Evolutionary conservation across 2,888 invertebrate genomes (phyloP).

Genomic region (Thecocarcelia acutangulata): DNA sequence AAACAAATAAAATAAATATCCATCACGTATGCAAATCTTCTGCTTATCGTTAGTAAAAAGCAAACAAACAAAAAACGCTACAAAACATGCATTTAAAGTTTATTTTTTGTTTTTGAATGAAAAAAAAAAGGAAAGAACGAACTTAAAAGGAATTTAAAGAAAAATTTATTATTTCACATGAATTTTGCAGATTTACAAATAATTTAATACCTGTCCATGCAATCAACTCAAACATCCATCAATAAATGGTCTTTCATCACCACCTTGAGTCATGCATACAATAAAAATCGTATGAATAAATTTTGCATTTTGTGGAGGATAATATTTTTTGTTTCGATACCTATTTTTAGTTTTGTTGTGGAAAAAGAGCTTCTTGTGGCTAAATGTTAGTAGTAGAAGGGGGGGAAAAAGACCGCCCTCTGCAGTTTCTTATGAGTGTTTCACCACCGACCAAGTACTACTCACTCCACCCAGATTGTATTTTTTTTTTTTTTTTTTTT

Average conservation of each 20-base stretch:
- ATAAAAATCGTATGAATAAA: constrained; percentile 63
- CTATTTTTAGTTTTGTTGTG: background rate
- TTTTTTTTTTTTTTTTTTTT: background rate
- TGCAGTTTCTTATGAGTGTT: constrained; percentile 40
- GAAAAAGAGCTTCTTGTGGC: constrained; percentile 43
- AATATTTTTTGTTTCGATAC: background rate
- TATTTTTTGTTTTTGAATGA: background rate
- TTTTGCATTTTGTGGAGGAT: constrained; percentile 40
- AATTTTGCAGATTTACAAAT: constrained; percentile 68
- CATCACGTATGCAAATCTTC: constrained; percentile 55
- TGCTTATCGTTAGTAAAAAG: constrained; percentile 9
- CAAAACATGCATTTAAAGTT: background rate
- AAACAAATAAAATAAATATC: constrained; percentile 48
- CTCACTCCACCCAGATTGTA: constrained; percentile 55
- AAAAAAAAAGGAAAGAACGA: background rate
- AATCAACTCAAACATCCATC: constrained; percentile 67
- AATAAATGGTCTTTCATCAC: constrained; percentile 66
- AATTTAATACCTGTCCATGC: constrained; percentile 67
- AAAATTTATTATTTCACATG: constrained; percentile 68
- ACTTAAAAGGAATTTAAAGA: background rate
- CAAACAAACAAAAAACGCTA: background rate
- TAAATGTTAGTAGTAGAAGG: constrained; percentile 14
- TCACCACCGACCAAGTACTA: constrained; percentile 4
- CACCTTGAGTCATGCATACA: constrained; percentile 66
- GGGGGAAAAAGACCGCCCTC: constrained; percentile 35